Conservation (phyloP, 1,140 invertebrate species). For the Macrobrachium rosenbergii region DNA sequence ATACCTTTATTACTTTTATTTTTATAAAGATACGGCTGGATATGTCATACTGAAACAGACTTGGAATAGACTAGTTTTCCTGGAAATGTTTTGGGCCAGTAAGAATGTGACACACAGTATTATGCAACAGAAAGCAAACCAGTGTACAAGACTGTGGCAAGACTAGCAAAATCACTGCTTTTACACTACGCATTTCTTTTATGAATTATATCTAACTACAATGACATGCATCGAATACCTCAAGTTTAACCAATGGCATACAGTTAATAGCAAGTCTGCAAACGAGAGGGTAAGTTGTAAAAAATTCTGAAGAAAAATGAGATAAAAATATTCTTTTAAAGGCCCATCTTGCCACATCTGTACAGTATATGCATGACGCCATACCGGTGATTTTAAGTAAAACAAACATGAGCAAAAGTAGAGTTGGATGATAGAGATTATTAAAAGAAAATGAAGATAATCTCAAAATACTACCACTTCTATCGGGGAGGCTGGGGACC, state of each 20-base stretch:
- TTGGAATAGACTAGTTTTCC: conserved; percentile 42
- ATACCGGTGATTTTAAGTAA: conserved; percentile 43
- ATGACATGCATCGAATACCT: too few species aligned
- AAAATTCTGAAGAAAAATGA: neutral
- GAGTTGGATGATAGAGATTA: conserved; percentile 41
- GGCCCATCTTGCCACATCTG: conserved; percentile 33
- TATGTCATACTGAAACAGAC: conserved; percentile 41
- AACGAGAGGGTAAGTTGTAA: too few species aligned
- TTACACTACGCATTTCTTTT: too few species aligned
- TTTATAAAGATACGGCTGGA: conserved; percentile 4
- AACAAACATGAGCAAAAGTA: conserved; percentile 48
- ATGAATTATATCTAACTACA: too few species aligned
- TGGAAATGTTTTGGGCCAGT: conserved; percentile 47
- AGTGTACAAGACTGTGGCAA: conserved; percentile 30
- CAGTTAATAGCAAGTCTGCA: too few species aligned
- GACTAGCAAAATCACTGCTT: neutral
- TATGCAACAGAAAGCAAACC: conserved; percentile 53
- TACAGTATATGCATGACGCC: conserved; percentile 54
- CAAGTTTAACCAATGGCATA: too few species aligned
- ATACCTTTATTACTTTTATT: too few species aligned
- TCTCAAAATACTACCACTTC: conserved; percentile 61
- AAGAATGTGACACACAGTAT: conserved; percentile 49
- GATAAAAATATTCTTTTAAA: neutral
- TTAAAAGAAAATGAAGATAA: conserved; percentile 59
- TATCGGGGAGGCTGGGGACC: conserved; percentile 57